These are phyloP conservation scores for Trissolcus basalis DNA, from an alignment of 1,140 invertebrate genomes.

Conservation along the genomic window DNA sequence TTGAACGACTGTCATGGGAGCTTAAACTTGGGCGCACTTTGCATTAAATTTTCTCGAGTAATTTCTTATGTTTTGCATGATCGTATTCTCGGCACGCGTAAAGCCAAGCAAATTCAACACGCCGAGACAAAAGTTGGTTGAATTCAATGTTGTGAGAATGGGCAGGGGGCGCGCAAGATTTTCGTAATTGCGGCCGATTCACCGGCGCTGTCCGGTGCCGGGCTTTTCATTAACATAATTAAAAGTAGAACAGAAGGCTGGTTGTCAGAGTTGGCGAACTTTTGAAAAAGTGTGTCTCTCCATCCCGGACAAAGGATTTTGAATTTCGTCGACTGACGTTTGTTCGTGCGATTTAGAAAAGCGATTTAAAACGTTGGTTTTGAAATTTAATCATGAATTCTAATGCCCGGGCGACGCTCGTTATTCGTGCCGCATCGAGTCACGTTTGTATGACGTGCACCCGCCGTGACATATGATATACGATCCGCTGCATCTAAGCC, in stretches of 20 bases:
- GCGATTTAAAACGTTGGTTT: conserved; percentile 4
- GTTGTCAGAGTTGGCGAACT: no score
- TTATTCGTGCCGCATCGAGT: conserved; percentile 10
- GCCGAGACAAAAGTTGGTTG: conserved; percentile 50
- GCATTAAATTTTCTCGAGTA: conserved; percentile 60
- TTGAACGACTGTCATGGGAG: conserved; percentile 60
- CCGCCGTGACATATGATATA: conserved; percentile 8
- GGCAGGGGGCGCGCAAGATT: conserved; percentile 3
- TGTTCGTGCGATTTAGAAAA: conserved; percentile 16
- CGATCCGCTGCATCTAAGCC: conserved; percentile 11
- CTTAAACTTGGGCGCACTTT: conserved; percentile 59
- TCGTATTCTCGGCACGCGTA: conserved; percentile 55
- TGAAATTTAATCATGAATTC: conserved; percentile 11
- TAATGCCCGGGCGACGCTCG: background rate
- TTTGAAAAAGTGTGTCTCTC: no score
- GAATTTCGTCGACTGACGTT: background rate
- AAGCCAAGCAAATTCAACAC: conserved; percentile 40
- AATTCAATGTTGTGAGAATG: conserved; percentile 53
- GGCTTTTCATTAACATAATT: conserved; percentile 28
- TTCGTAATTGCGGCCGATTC: conserved; percentile 1
- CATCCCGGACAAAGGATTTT: no score
- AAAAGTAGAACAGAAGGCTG: background rate
- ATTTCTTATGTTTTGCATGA: conserved; percentile 59
- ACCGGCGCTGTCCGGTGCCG: background rate
- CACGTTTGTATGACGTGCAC: background rate